Evolutionary conservation across 2,888 invertebrate genomes (phyloP).

Genomic region (Galeopsomyia nigrocyanea): DNA sequence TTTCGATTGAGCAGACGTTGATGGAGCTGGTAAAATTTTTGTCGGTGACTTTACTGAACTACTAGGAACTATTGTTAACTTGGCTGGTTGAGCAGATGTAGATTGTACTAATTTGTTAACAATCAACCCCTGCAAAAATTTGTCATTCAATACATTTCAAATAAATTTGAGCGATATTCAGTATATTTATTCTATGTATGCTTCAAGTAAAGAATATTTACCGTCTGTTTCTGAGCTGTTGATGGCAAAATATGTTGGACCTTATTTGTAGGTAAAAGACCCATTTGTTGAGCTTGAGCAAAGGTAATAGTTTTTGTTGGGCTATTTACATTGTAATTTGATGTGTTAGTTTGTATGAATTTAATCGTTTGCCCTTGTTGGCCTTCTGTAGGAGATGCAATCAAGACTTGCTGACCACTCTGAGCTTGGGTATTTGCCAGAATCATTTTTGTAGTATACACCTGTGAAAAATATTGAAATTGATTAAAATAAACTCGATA

Average conservation of each 20-base stretch:
- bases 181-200: conserved; percentile 54
- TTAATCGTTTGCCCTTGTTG: conserved; percentile 63
- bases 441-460: conserved; percentile 64
- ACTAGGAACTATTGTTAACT: conserved; percentile 68
- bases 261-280: conserved; percentile 71
- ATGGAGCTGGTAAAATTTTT: conserved; percentile 78
- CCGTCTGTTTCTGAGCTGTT: conserved; percentile 60
- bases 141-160: conserved; percentile 53
- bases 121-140: conserved; percentile 66
- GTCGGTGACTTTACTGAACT: conserved; percentile 76
- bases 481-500: not conserved
- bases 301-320: conserved; percentile 76
- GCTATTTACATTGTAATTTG: conserved; percentile 59
- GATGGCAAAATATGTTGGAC: conserved; percentile 69
- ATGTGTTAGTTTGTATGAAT: conserved; percentile 60
- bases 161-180: conserved; percentile 37
- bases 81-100: conserved; percentile 62
- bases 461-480: conserved; percentile 32
- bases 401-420: conserved; percentile 63
- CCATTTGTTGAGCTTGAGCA: conserved; percentile 77
- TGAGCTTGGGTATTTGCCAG: conserved; percentile 64
- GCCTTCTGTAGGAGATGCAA: conserved; percentile 62
- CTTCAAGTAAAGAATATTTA: conserved; percentile 22
- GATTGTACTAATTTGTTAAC: conserved; percentile 70
- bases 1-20: conserved; percentile 59